Evolutionary conservation across 2,113 vertebrate species (phyloP).

Genomic region (Sylvia atricapilla): DNA sequence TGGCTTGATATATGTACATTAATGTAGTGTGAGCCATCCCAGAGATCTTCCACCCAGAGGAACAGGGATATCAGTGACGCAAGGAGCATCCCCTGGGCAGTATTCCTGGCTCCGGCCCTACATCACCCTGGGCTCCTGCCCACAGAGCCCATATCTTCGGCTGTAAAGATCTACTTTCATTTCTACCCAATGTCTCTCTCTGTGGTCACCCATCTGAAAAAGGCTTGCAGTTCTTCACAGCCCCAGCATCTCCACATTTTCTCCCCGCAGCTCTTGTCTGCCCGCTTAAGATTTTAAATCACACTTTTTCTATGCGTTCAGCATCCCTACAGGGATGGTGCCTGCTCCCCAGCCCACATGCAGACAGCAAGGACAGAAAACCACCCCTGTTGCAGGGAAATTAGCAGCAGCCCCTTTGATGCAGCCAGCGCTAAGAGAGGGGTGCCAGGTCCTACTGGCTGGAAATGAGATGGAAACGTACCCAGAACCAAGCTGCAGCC

Average conservation of each 20-base stretch:
- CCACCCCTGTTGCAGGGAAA: neutral
- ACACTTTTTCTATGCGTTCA: rapidly evolving
- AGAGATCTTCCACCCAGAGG: neutral
- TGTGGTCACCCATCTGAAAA: neutral
- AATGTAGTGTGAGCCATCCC: neutral
- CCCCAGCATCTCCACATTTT: neutral
- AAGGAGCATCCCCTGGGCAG: neutral
- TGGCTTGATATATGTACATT: neutral
- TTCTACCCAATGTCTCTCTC: neutral
- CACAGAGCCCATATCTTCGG: rapidly evolving
- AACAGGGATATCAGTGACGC: neutral
- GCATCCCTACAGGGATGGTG: neutral
- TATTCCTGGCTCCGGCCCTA: rapidly evolving
- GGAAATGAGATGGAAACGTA: neutral
- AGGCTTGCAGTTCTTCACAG: neutral
- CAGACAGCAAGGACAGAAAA: neutral
- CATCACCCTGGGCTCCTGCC: neutral
- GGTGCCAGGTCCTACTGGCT: neutral
- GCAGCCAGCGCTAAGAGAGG: neutral
- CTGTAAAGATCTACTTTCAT: neutral
- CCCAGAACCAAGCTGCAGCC: neutral
- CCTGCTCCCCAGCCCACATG: neutral
- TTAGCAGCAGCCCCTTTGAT: neutral
- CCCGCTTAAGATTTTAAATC: neutral
- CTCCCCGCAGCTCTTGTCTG: neutral